Evolutionary conservation across 2,888 invertebrate genomes (phyloP).

Genomic region (Cantharis rufa): DNA sequence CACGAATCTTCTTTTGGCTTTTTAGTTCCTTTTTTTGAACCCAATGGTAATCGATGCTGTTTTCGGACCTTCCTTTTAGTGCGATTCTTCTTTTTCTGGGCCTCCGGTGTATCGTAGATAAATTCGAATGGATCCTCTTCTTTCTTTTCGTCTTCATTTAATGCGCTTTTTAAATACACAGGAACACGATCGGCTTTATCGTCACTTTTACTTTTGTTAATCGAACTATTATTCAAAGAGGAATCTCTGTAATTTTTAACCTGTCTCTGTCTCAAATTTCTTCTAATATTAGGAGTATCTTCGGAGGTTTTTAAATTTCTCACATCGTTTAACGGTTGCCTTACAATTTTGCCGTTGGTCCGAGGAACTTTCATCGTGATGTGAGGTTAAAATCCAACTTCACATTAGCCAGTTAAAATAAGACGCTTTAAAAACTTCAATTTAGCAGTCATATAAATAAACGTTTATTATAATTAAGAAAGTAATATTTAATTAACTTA

Average conservation of each 20-base stretch:
- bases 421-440: not conserved
- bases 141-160: not conserved
- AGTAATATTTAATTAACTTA: not conserved
- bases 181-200: slow-evolving; percentile 19
- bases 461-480: not conserved
- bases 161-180: slow-evolving; percentile 27
- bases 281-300: no score
- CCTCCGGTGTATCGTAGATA: not conserved
- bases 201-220: slow-evolving; percentile 4
- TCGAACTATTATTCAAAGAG: not conserved
- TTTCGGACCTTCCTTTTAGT: not conserved
- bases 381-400: not conserved
- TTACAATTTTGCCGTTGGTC: not conserved
- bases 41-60: not conserved
- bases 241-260: slow-evolving; percentile 20
- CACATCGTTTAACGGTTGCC: not conserved
- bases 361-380: not conserved
- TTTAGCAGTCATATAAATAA: not conserved
- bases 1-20: slow-evolving; percentile 13
- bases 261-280: slow-evolving; percentile 12
- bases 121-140: slow-evolving; percentile 13
- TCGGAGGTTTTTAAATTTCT: not conserved
- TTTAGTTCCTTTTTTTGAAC: not conserved
- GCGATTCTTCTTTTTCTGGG: slow-evolving; percentile 4
- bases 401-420: not conserved